Conservation (phyloP, 2,888 invertebrate species). For the Athalia cordata region DNA sequence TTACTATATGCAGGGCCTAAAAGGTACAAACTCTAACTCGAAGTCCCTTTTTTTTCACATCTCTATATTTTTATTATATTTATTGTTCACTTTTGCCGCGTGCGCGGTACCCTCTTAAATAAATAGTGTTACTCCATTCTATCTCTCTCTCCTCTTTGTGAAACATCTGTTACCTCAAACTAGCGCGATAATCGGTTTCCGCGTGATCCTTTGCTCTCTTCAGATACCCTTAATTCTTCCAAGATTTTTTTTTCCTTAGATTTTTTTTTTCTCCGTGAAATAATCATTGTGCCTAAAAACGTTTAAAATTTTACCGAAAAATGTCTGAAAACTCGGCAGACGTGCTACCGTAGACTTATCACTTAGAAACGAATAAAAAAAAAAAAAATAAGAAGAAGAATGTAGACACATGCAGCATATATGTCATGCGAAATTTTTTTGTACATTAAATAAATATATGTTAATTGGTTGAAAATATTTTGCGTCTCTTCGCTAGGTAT, state of each 20-base stretch:
- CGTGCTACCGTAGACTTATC: not conserved
- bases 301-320: too few species aligned
- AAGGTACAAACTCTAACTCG: not conserved
- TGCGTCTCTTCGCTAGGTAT: conserved; percentile 20
- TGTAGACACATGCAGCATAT: not conserved
- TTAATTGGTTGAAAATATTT: conserved; percentile 42
- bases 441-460: conserved; percentile 19
- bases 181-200: too few species aligned
- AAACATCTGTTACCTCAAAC: too few species aligned
- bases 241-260: not conserved
- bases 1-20: not conserved
- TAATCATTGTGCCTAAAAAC: too few species aligned
- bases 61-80: too few species aligned
- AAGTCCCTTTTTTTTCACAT: too few species aligned
- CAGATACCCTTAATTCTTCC: too few species aligned
- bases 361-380: not conserved
- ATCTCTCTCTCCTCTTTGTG: too few species aligned
- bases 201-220: too few species aligned
- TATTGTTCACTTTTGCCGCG: too few species aligned
- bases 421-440: not conserved
- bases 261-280: not conserved
- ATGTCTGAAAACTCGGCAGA: not conserved
- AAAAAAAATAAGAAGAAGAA: not conserved
- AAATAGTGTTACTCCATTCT: too few species aligned
- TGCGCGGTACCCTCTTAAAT: too few species aligned